Evolutionary conservation across 1,140 invertebrate genomes (phyloP), one percentile per base, ranked within the genome.

Genomic region (Lasaia peninsularis): DNA sequence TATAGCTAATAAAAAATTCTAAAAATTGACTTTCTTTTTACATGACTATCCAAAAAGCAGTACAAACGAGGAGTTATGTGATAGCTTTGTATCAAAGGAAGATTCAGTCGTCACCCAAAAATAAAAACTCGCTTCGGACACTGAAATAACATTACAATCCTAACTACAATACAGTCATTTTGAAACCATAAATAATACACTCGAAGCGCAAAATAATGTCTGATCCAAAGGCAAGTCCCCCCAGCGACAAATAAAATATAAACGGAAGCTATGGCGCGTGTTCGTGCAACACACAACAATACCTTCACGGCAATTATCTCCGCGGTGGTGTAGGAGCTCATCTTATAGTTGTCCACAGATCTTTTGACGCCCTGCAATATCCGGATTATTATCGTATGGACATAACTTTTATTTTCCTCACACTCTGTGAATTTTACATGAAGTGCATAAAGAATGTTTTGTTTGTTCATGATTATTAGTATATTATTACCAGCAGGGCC

Each of bases 221-320:
- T 34, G 32, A 65, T 52, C 34, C 51, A 28, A 44, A 48, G 50
- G 50, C 32, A 4, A 37, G 18, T 10, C 21, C 52, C 18, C 34
- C n/a, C 20, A 16, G 21, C 50, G 14, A 6, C 16, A 52, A 52
- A 52, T 31, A 52, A 52, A 52, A 52, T 16, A 34, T 52, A 16
- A 16, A 32, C 12, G 50, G 28, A 32, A 20, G 50, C 31, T 0
- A 10, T 5, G 28, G 9, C 35, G 53, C 53, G 40, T 48, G 18
- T 48, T 40, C 40, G 40, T 48, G 40, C 40, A 48, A 48, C 40
- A 48, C 40, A 48, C 32, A 44, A 52, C 51, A 33, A 71, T 91
- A 98, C 96, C 96, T 98, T 98, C 69, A 98, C 95, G 82, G 96
- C 96, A 90, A 98, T 96, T 90, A 98, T 97, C 93, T 98, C 96